These are phyloP conservation scores for Nasonia longicornis DNA, from an alignment of 1,140 invertebrate species.

Conservation along the genomic window DNA sequence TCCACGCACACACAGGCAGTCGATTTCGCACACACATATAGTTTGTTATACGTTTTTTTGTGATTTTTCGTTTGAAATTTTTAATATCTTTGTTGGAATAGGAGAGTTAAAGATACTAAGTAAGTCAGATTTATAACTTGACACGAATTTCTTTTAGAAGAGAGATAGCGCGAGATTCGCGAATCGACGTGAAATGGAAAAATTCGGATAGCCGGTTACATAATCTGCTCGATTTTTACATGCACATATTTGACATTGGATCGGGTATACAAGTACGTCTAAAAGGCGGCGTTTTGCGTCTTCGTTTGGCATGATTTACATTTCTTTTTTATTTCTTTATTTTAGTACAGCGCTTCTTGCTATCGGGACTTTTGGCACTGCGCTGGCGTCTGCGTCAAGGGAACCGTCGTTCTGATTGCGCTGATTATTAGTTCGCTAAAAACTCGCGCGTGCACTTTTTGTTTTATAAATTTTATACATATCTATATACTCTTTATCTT, in stretches of 20 bases:
- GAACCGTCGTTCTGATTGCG: slow-evolving; percentile 5
- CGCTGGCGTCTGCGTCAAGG: not conserved
- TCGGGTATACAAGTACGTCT: slow-evolving; percentile 6
- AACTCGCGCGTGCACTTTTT: not conserved
- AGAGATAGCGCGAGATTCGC: too few species aligned
- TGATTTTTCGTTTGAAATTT: not conserved
- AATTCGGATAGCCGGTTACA: too few species aligned
- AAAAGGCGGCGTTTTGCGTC: slow-evolving; percentile 28
- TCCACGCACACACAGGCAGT: not conserved
- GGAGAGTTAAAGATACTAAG: not conserved
- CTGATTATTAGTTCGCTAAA: not conserved
- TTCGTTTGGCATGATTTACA: slow-evolving; percentile 31
- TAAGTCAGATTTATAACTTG: not conserved
- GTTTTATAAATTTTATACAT: not conserved
- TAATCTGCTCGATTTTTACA: not conserved
- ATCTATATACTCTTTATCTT: not conserved
- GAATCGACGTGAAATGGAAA: too few species aligned
- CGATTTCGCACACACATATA: not conserved
- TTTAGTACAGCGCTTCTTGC: not conserved
- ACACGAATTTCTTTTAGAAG: not conserved
- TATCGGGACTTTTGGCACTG: slow-evolving; percentile 42
- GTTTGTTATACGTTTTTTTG: not conserved
- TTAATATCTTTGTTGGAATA: not conserved
- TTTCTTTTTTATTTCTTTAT: not conserved
- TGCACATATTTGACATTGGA: not conserved